Evolutionary conservation across 2,797 vertebrate species (phyloP), one percentile per base, ranked within the genome.

Genomic region (Acrocephalus scirpaceus): DNA sequence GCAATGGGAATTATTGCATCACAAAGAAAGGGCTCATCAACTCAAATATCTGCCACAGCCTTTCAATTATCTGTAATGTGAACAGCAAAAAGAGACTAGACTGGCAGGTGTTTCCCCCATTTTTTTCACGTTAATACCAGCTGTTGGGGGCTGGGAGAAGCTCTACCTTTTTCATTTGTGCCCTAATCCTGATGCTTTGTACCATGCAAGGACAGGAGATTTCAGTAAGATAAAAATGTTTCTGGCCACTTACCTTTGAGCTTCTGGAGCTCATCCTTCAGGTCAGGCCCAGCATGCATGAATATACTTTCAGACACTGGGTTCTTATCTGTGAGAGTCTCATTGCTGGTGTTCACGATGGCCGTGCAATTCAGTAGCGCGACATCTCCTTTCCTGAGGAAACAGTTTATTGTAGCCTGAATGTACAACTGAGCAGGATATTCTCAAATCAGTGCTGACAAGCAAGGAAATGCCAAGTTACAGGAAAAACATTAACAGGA

Each of bases 271-370:
- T 99, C 99, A 8, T 99, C 99, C 69, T 97, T 97, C 76, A 99
- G 98, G 94, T 99, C 99, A 3, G 98, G 98, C 26, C 99, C 99
- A 0, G 99, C 99, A 23, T 99, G 98, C 94, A 98, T 97, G 92
- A 98, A 99, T 96, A 99, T 98, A 93, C 98, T 98, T 89, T 99
- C 99, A 5, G 99, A 99, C 29, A 99, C 98, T 0, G 98, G 98
- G 95, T 99, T 99, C 97, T 99, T 99, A 97, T 99, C 99, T 0
- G 97, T 98, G 29, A 99, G 98, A 11, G 98, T 98, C 97, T 99
- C 99, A 86, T 99, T 99, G 97, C 98, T 99, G 40, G 99, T 99
- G 93, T 99, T 99, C 45, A 99, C 98, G 20, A 99, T 98, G 86
- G 99, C 99, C 2, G 99, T 99, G 97, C 99, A 99, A 97, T 98